Evolutionary conservation across 2,888 invertebrate genomes (phyloP).

Genomic region (Dryadula phaetusa): DNA sequence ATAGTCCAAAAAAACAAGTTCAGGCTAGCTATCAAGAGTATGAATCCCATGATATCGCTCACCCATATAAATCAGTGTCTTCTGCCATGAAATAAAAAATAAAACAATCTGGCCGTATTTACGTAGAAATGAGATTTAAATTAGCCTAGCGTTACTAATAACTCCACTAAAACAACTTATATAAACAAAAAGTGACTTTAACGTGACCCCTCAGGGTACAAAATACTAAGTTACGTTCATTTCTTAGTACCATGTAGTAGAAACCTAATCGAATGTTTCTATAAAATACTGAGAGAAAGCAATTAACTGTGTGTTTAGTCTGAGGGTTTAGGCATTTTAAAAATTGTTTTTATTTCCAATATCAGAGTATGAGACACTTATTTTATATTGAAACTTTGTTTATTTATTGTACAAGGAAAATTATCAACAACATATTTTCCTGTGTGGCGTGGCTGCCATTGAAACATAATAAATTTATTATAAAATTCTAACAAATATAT

Average conservation of each 20-base stretch:
- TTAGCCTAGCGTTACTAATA: constrained; percentile 29
- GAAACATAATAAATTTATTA: not conserved
- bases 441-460: not conserved
- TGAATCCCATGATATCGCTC: constrained; percentile 40
- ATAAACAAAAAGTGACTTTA: constrained; percentile 15
- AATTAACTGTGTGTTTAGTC: constrained; percentile 38
- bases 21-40: constrained; percentile 37
- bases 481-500: too few species aligned
- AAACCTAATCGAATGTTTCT: constrained; percentile 42
- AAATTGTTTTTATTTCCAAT: constrained; percentile 22
- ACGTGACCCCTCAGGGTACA: not conserved
- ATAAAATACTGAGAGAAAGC: constrained; percentile 38
- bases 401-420: constrained; percentile 4
- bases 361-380: not conserved
- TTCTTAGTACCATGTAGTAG: constrained; percentile 28
- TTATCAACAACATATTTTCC: not conserved
- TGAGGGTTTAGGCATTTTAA: constrained; percentile 24
- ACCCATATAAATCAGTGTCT: constrained; percentile 27
- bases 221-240: constrained; percentile 13
- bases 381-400: constrained; percentile 3
- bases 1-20: constrained; percentile 31
- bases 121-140: constrained; percentile 19
- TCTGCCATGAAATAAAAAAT: not conserved
- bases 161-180: constrained; percentile 2
- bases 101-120: constrained; percentile 8